Conservation (phyloP, 2,113 vertebrate species). For the Caretta caretta region DNA sequence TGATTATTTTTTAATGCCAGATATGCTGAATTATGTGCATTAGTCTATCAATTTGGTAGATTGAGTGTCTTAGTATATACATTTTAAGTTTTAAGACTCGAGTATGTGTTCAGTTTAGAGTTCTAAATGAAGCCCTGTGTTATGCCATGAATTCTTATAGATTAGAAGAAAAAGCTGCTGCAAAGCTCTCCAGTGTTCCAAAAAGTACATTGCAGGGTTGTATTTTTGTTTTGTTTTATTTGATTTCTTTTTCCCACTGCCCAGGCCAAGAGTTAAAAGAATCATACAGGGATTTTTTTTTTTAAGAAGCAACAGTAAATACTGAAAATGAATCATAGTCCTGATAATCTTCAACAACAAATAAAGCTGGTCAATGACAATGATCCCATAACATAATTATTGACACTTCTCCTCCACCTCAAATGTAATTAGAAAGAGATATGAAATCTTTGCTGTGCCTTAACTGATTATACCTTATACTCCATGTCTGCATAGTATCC, state of each 20-base stretch:
- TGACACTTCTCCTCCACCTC: conserved; percentile 3
- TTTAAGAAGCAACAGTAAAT: neutral
- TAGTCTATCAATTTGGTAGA: neutral
- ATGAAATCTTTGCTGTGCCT: neutral
- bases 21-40: neutral
- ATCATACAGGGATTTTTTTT: neutral
- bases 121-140: neutral
- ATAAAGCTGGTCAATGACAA: neutral
- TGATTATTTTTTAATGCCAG: conserved; percentile 3
- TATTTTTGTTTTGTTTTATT: neutral
- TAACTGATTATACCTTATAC: conserved; percentile 11
- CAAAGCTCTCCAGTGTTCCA: neutral
- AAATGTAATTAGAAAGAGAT: conserved; percentile 30
- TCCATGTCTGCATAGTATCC: neutral
- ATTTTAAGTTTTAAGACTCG: neutral
- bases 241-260: neutral
- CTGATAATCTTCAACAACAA: neutral
- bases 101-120: neutral
- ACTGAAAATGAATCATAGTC: conserved; percentile 9
- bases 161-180: neutral
- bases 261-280: neutral
- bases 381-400: neutral
- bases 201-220: neutral
- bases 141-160: neutral
- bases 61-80: neutral